These are phyloP conservation scores for Ellobium chinense DNA, from an alignment of 2,888 invertebrate species.

Conservation along the genomic window DNA sequence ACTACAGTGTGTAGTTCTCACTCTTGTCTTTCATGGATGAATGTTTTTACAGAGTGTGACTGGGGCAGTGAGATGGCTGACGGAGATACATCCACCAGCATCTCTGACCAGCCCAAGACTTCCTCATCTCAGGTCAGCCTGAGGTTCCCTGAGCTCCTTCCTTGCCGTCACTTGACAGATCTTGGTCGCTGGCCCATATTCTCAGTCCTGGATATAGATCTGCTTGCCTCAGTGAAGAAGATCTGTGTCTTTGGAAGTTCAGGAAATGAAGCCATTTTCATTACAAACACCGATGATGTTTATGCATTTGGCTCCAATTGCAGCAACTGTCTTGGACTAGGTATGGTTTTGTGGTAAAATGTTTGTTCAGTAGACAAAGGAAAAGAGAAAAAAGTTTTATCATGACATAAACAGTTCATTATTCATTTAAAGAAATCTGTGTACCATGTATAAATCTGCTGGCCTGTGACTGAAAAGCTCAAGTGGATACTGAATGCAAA, in stretches of 20 bases:
- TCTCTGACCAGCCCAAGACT: not conserved
- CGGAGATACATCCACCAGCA: not conserved
- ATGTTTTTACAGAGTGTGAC: too few species aligned
- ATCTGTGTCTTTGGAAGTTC: slow-evolving; percentile 82
- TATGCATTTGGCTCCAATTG: slow-evolving; percentile 83
- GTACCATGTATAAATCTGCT: too few species aligned
- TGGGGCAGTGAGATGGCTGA: too few species aligned
- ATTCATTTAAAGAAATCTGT: too few species aligned
- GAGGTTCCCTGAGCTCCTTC: slow-evolving; percentile 23
- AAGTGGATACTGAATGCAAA: too few species aligned
- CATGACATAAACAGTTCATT: too few species aligned
- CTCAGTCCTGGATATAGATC: slow-evolving; percentile 81
- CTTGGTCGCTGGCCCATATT: slow-evolving; percentile 82
- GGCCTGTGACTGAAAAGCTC: too few species aligned
- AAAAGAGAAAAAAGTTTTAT: too few species aligned
- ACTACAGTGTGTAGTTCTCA: too few species aligned
- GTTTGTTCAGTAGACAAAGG: not conserved
- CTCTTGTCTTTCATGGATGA: too few species aligned
- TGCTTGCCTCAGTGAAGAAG: slow-evolving; percentile 80
- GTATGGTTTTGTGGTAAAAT: slow-evolving; percentile 60
- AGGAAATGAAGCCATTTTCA: slow-evolving; percentile 83
- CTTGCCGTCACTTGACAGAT: slow-evolving; percentile 56
- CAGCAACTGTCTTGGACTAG: slow-evolving; percentile 82
- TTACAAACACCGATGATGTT: slow-evolving; percentile 82
- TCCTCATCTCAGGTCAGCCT: not conserved